A percentile compares a stretch with the other conserved stretches of the same genome.
These are phyloP conservation scores for Lagocephalus sceleratus DNA, from an alignment of 2,797 vertebrate species.

Conservation along the genomic window DNA sequence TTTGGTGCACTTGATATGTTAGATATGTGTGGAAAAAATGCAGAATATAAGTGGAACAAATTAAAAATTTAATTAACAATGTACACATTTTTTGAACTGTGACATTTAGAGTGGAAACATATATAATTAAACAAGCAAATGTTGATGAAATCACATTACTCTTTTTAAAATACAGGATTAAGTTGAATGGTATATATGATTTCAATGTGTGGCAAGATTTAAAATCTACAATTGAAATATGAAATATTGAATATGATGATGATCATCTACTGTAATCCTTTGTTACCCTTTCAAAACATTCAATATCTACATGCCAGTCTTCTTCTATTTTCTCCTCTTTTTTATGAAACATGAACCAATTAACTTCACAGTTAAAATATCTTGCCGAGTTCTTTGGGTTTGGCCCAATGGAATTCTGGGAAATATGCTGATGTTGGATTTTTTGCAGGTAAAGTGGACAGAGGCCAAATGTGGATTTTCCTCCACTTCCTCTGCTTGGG, in stretches of 20 bases:
- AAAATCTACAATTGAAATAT: conserved; percentile 47
- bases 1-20: conserved; percentile 25
- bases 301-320: conserved; percentile 16
- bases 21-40: conserved; percentile 9
- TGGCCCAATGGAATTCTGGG: conserved; percentile 48
- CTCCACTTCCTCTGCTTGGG: conserved; percentile 60
- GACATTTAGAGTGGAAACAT: conserved; percentile 15
- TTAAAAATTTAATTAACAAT: conserved; percentile 6
- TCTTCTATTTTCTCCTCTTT: conserved; percentile 36
- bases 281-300: conserved; percentile 9
- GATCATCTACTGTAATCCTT: background rate
- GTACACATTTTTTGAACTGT: conserved; percentile 14
- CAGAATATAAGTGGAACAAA: conserved; percentile 13
- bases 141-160: no score
- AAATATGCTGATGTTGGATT: conserved; percentile 67
- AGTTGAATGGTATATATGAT: conserved; percentile 60
- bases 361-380: conserved; percentile 29
- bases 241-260: no score
- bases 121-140: no score
- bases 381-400: conserved; percentile 26
- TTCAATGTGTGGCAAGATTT: conserved; percentile 40
- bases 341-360: conserved; percentile 43
- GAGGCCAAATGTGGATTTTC: conserved; percentile 59
- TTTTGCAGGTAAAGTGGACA: conserved; percentile 73
- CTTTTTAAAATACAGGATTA: conserved; percentile 30